Evolutionary conservation across 2,113 vertebrate genomes (phyloP), one percentile per base, ranked within the genome.

Genomic region (Laticauda colubrina): DNA sequence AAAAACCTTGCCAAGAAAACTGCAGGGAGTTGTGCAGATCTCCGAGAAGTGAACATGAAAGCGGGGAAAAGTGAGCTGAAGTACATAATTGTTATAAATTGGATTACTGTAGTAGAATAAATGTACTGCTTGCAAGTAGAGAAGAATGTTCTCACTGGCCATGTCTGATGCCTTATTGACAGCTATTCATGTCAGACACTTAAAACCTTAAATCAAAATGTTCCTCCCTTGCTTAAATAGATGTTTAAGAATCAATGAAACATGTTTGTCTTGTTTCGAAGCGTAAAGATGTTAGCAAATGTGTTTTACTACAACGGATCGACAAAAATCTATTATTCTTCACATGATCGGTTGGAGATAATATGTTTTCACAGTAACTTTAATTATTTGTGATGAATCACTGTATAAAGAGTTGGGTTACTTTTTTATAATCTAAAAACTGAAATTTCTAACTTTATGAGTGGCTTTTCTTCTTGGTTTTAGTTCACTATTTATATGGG

Each of bases 151-250:
- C 18, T 81, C 75, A 81, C 34, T 1, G 34, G 75, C 75, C 34
- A 43, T 81, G 34, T 81, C 34, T 43, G 75, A 81, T 81, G 75
- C 75, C 75, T 81, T 81, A 81, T 81, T 81, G 75, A 81, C 75
- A 81, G 34, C 75, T 34, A 81, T 21, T 81, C 75, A 81, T 81
- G 75, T 81, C 18, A 21, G 75, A 43, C 34, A 43, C 75, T 81
- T 81, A 81, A 81, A 81, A 81, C 75, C 34, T 18, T 21, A 81
- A 43, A 81, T 81, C 75, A 81, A 81, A 34, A 81, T 43, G 34
- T 7, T 9, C 75, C 34, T 81, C 34, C 75, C 18, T 43, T 43
- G 75, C 34, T 18, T 81, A 81, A 81, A 81, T 23, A 43, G 75
- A 43, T 34, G 43, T 43, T 43, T 81, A 81, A 81, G 75, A 81